These are phyloP conservation scores for Takifugu bimaculatus DNA, from an alignment of 2,113 vertebrate genomes.

Conservation along the genomic window DNA sequence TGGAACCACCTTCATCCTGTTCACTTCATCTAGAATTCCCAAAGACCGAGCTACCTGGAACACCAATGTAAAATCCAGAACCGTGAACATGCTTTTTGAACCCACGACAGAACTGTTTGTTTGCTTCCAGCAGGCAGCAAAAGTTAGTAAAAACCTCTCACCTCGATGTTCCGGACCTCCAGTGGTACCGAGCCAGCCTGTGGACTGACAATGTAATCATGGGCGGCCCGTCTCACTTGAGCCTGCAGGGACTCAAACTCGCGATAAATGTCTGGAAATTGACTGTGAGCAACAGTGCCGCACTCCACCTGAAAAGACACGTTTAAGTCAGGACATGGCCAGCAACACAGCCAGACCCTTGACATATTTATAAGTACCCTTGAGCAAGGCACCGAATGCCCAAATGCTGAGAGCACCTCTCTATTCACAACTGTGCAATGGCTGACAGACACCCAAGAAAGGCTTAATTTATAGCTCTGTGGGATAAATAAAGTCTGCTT, in stretches of 20 bases:
- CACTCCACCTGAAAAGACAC: conserved; percentile 80
- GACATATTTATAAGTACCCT: no score
- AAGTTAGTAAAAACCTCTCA: conserved; percentile 42
- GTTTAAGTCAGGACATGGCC: neutral
- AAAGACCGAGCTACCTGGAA: conserved; percentile 71
- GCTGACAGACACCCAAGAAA: no score
- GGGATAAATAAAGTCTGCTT: neutral
- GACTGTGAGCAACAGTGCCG: conserved; percentile 66
- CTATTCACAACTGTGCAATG: no score
- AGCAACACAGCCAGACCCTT: neutral
- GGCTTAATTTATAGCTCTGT: neutral
- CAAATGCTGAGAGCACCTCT: no score
- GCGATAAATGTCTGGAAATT: conserved; percentile 86
- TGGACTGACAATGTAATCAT: conserved; percentile 79
- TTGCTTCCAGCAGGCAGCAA: neutral
- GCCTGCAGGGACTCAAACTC: conserved; percentile 90
- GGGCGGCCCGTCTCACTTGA: conserved; percentile 83
- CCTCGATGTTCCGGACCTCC: conserved; percentile 83
- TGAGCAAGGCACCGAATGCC: no score
- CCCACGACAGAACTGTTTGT: neutral
- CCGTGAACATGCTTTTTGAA: neutral
- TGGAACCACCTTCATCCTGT: conserved; percentile 67
- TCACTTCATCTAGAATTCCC: conserved; percentile 74
- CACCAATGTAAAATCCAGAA: neutral
- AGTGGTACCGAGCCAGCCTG: conserved; percentile 69